These are phyloP conservation scores for Ctenopoma multispine DNA, from an alignment of 2,797 vertebrate species.

Conservation along the genomic window DNA sequence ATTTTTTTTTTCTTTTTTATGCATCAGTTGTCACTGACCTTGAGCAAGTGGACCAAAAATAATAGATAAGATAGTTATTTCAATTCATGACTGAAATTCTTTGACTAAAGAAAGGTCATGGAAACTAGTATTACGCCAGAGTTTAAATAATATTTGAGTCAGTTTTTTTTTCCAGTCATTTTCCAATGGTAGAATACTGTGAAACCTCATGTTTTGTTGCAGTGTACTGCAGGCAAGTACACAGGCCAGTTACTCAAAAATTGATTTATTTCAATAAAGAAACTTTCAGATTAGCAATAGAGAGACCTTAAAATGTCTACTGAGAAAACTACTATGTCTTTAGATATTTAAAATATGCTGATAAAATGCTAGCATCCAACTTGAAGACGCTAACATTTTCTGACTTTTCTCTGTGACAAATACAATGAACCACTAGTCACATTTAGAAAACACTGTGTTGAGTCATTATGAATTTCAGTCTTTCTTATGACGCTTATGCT, in stretches of 20 bases:
- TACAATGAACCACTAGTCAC: too few relatives aligned
- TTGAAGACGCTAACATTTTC: too few relatives aligned
- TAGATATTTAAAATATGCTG: neutral
- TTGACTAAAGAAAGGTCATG: neutral
- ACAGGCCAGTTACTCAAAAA: neutral
- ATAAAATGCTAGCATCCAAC: neutral
- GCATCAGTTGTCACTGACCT: neutral
- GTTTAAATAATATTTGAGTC: neutral
- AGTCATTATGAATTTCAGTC: conserved; percentile 14
- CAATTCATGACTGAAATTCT: neutral
- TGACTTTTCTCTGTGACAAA: too few relatives aligned
- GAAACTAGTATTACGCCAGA: neutral
- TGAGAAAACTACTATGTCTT: neutral
- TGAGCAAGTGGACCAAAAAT: neutral
- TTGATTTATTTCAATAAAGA: neutral
- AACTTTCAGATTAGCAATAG: neutral
- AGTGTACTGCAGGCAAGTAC: neutral
- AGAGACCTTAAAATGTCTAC: neutral
- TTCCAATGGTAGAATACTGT: neutral
- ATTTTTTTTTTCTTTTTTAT: neutral
- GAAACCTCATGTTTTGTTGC: neutral
- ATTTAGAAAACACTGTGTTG: neutral
- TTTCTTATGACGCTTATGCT: neutral
- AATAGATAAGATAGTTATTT: neutral
- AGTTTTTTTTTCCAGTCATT: neutral